Base-by-base conservation (phyloP, 2,113 vertebrate species). In the Oryzias woworae region DNA sequence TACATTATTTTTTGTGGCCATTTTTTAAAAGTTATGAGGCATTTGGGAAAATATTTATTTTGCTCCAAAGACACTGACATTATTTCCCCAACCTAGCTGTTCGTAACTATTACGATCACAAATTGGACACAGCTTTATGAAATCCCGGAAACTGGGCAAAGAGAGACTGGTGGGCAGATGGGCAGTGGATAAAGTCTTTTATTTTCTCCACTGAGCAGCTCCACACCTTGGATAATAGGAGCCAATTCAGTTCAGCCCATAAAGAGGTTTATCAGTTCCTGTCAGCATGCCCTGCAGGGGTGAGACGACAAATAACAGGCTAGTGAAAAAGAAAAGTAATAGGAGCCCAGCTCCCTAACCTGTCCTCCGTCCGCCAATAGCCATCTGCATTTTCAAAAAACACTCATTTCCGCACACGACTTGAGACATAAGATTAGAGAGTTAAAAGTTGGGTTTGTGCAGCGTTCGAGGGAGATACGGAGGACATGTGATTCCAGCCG, bases 151-250 rank as follows among this genome's bases (percentile, higher is more conserved):
- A 70, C 67, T 72, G 73, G 77, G 75, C 81, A 81, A 66, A 75
- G 66, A 80, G 66, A 84, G 78, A 85, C 71, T 73, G 85, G 64
- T 78, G 78, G 80, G 81, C 83, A 86, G 87, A 87, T 86, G 86
- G 84, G 73, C 87, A 83, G 73, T 73, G 86, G 89, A 88, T 90
- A 88, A 85, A 83, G 83, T 84, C 78, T 87, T 89, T 88, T 86
- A 88, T 83, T 88, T 80, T 67, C 82, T 48, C 69, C 75, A 86
- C 71, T 85, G 84, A 89, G 85, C 79, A 77, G 86, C 86, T 85
- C 87, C 87, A 91, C 88, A 92, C 90, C 89, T 88, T 86, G 80
- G 86, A 91, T 91, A 91, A 92, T 90, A 80, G 87, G 81, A 90
- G 82, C 84, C 89, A 91, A 88, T 91, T 91, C 87, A 87, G 89